Conservation (phyloP, 1,140 invertebrate species). For the Araneus ventricosus region DNA sequence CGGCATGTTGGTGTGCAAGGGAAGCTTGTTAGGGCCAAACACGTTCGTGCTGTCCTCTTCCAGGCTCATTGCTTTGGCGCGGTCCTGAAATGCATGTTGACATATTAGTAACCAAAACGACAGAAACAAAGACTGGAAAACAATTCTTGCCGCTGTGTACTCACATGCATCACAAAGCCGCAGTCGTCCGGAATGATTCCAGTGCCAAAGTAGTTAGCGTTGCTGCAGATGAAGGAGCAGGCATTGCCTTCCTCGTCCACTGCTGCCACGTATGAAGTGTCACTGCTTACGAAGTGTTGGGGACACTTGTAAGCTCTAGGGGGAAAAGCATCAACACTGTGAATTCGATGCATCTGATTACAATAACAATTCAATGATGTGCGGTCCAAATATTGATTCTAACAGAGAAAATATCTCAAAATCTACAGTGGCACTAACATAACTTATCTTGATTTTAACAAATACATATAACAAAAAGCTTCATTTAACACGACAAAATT, state of each 20-base stretch:
- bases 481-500: no score
- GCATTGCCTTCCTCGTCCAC: conserved; percentile 80
- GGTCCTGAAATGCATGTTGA: conserved; percentile 39
- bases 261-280: conserved; percentile 81
- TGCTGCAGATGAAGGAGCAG: conserved; percentile 80
- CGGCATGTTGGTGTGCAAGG: conserved; percentile 81
- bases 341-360: no score
- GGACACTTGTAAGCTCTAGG: not conserved
- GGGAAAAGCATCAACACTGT: not conserved
- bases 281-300: conserved; percentile 33
- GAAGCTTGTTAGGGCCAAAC: conserved; percentile 78
- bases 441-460: no score
- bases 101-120: not conserved
- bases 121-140: no score
- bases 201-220: conserved; percentile 80
- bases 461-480: no score
- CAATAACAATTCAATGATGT: no score
- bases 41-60: conserved; percentile 77
- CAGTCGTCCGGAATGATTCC: conserved; percentile 80
- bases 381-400: no score
- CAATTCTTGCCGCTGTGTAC: not conserved
- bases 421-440: no score
- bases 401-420: no score
- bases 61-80: conserved; percentile 67
- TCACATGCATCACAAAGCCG: conserved; percentile 80